Evolutionary conservation across 2,888 invertebrate species (phyloP), one percentile per base, ranked within the genome.

Genomic region (Sussaba pulchella): DNA sequence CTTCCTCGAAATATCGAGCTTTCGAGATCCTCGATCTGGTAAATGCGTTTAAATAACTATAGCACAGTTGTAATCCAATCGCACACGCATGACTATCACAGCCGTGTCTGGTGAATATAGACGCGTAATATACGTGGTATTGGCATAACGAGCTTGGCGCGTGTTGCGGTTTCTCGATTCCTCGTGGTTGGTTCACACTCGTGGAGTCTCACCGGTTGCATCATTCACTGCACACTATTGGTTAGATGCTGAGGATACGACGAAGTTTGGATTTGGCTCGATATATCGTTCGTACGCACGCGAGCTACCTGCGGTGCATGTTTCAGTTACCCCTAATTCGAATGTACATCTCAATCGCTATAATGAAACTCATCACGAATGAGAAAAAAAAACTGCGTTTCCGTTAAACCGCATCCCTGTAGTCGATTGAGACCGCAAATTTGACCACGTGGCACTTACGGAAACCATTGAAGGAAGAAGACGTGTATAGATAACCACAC

Each of bases 311-410:
- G 31, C 71, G 39, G 50, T 72, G 67, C 66, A 77, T 66, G 81
- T 67, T 64, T 45, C 39, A 77, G 64, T 70, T 52, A 64, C 21
- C 76, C 79, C 83, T 83, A 86, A 86, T 84, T 85, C 83, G 80
- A 80, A 77, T 67, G 79, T 83, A 87, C 85, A 75, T 87, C 85
- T 88, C 84, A 72, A 87, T 86, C 82, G 79, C 39, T 70, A 79
- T 66, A 36, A 19, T 39, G 36, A 50, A 57, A 39, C 26, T 66
- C 74, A 74, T 69, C 64, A 77, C 71, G 61, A 78, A 64, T 78
- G 67, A 75, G 74, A 31, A n/a, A n/a, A n/a, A n/a, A n/a, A n/a
- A 47, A 14, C 45, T 17, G 59, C 17, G 14, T 36, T 31, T 47
- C 19, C 10, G 66, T 66, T n/a, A 47, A 66, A 19, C 36, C 36